A percentile compares a stretch with the other conserved stretches of the same genome.
Conservation (phyloP, 2,113 vertebrate genomes). For the Podarcis muralis region DNA sequence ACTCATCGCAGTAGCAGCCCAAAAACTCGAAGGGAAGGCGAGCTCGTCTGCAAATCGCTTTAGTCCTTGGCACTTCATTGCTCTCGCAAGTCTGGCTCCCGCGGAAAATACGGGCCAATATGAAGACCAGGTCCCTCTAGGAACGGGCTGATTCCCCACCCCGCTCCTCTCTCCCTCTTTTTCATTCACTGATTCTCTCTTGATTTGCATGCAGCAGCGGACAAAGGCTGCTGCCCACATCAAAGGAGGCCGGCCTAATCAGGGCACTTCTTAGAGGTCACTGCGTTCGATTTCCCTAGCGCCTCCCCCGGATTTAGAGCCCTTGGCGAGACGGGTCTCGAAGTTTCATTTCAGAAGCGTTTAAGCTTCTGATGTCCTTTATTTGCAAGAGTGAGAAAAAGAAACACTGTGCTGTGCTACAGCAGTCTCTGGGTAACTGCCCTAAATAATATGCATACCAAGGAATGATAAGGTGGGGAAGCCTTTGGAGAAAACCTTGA, state of each 20-base stretch:
- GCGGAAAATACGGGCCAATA: background rate
- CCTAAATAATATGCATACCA: background rate
- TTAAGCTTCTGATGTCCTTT: background rate
- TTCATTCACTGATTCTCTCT: background rate
- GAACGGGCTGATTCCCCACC: background rate
- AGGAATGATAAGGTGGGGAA: background rate
- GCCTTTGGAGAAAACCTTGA: background rate
- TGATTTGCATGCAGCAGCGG: conserved; percentile 35
- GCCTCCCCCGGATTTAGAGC: background rate
- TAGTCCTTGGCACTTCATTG: background rate
- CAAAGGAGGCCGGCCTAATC: background rate
- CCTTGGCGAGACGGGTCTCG: background rate
- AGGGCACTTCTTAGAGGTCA: conserved; percentile 53
- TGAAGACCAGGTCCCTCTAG: background rate
- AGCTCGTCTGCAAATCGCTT: background rate
- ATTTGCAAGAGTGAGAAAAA: background rate
- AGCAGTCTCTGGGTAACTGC: conserved; percentile 8
- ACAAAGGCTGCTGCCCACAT: conserved; percentile 23
- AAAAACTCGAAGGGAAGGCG: background rate
- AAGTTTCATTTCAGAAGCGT: conserved; percentile 41
- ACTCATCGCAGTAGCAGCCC: background rate
- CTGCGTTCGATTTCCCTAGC: background rate
- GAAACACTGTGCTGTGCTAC: background rate
- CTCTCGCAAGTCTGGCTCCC: no score
- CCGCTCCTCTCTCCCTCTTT: background rate